phyloP scores from a whole-genome alignment of 2,113 vertebrate genomes.

The Corythornis cristatus region DNA sequence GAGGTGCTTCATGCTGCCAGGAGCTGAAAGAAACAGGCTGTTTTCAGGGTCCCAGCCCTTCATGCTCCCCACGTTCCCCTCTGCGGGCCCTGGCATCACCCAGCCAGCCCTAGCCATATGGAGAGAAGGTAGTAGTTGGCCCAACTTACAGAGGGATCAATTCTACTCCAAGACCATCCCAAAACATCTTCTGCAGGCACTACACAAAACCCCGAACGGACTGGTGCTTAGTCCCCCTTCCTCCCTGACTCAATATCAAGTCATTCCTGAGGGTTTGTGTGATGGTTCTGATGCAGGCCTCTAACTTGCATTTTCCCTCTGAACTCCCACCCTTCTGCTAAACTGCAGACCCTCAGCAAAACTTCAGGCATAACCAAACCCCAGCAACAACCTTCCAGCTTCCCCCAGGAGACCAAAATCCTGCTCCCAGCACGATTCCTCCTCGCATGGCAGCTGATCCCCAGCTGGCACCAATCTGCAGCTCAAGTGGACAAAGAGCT shows the following conservation, averaged over 20 bases:
- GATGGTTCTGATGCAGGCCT: accelerated
- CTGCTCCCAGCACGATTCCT: accelerated
- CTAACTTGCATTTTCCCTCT: not conserved
- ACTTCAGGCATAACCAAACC: not conserved
- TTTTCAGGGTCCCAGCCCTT: slow-evolving; percentile 15
- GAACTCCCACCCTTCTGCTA: not conserved
- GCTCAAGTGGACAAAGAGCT: slow-evolving; percentile 10
- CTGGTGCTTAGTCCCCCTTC: not conserved
- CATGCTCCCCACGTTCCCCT: slow-evolving; percentile 41
- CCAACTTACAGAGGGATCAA: not conserved
- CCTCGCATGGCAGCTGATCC: not conserved
- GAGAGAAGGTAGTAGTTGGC: not conserved
- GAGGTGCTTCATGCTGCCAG: slow-evolving; percentile 63
- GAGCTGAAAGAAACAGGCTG: slow-evolving; percentile 65
- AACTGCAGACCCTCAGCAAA: not conserved
- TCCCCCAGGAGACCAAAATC: not conserved
- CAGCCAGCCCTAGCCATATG: not conserved
- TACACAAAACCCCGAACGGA: not conserved
- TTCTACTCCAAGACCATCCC: not conserved
- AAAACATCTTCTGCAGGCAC: not conserved
- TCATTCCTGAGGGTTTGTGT: not conserved
- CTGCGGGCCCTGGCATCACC: not conserved
- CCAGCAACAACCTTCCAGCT: not conserved
- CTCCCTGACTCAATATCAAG: not conserved
- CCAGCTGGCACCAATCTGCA: not conserved